These are phyloP conservation scores for Drosophila suboccidentalis DNA, from an alignment of 2,888 invertebrate species.

Conservation along the genomic window DNA sequence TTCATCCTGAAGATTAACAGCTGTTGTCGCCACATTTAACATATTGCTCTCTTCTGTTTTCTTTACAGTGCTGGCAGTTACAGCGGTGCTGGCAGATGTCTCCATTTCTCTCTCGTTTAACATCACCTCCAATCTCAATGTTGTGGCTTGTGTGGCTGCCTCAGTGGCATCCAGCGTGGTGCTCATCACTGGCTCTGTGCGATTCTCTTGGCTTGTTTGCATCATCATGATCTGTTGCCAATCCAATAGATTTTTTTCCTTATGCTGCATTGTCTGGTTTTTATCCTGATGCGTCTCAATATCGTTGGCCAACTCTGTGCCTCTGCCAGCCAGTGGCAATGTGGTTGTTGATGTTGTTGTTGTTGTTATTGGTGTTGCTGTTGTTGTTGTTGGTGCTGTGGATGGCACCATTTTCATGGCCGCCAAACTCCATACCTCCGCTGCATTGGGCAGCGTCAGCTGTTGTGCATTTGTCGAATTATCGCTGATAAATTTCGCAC, in stretches of 20 bases:
- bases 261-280: constrained; percentile 59
- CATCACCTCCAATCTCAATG: constrained; percentile 29
- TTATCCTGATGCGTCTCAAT: constrained; percentile 40
- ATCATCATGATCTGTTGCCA: constrained; percentile 83
- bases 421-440: constrained; percentile 83
- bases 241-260: constrained; percentile 81
- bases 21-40: neutral
- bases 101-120: constrained; percentile 24
- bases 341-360: constrained; percentile 21
- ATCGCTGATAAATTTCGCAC: constrained; percentile 82
- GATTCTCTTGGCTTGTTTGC: constrained; percentile 61
- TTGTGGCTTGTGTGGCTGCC: constrained; percentile 59
- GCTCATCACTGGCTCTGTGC: constrained; percentile 60
- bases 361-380: constrained; percentile 20
- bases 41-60: neutral
- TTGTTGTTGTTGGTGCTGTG: constrained; percentile 22
- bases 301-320: constrained; percentile 51
- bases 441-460: constrained; percentile 78
- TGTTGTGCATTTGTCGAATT: constrained; percentile 82
- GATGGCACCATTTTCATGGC: constrained; percentile 79
- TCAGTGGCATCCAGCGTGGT: constrained; percentile 75
- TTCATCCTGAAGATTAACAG: neutral
- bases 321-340: constrained; percentile 1
- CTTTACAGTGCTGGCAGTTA: constrained; percentile 15
- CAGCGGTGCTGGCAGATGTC: constrained; percentile 19